Percentiles rank a stretch among this genome's conserved stretches.
phyloP scores from a whole-genome alignment of 30 jellyfish, hydroid and myxozoan genomes.

The Hydra vulgaris region DNA sequence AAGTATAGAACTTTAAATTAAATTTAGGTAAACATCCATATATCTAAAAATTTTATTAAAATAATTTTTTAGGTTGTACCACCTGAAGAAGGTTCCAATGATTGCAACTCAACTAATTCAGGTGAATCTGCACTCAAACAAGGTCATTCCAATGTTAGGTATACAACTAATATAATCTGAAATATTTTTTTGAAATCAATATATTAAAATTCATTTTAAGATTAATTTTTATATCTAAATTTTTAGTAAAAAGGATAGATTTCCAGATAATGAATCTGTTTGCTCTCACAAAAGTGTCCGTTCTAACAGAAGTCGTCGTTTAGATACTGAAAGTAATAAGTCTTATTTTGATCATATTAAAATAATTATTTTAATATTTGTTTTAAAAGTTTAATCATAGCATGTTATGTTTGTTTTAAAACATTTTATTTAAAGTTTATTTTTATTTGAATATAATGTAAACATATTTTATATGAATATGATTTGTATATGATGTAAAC shows the following conservation, averaged over 20 bases:
- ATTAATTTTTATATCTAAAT: neutral
- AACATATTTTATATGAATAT: no score
- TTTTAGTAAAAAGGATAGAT: conserved; percentile 34
- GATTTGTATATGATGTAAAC: no score
- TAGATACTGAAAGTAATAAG: conserved; percentile 74
- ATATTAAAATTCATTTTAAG: neutral
- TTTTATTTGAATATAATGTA: no score
- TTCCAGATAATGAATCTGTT: conserved; percentile 69
- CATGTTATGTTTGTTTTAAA: no score
- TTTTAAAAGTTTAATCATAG: no score
- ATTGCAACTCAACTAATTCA: conserved; percentile 75
- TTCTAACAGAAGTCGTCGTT: conserved; percentile 47
- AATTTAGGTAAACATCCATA: no score
- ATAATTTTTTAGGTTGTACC: conserved; percentile 58
- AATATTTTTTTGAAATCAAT: neutral
- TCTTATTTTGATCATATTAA: neutral
- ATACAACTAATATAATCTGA: neutral
- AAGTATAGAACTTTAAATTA: no score
- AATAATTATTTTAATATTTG: no score
- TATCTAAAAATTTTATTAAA: no score
- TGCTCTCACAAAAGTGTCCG: conserved; percentile 65
- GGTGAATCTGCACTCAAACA: conserved; percentile 38
- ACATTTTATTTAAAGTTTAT: no score
- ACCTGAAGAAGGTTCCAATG: conserved; percentile 87
- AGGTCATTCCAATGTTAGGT: conserved; percentile 21